phyloP scores from a whole-genome alignment of 2,888 invertebrate species.

The Andrena marginata region DNA sequence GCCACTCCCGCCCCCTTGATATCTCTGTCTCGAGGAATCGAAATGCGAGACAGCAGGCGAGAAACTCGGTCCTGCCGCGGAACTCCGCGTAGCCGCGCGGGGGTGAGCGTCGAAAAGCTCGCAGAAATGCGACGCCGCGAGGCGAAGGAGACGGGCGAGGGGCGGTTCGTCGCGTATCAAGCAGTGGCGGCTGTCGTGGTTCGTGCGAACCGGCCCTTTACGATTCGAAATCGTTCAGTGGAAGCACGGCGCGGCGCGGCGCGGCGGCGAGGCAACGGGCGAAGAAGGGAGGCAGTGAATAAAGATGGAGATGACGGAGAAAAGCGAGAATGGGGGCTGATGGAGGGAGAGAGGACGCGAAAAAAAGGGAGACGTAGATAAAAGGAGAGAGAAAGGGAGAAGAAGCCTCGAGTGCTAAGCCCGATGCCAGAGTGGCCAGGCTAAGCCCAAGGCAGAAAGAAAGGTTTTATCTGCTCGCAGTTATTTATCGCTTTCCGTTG shows the following conservation, averaged over 20 bases:
- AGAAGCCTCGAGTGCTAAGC: slow-evolving; percentile 72
- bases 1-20: slow-evolving; percentile 27
- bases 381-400: slow-evolving; percentile 23
- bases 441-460: slow-evolving; percentile 80
- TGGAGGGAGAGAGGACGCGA: slow-evolving; percentile 17
- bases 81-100: neutral
- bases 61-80: slow-evolving; percentile 20
- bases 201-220: slow-evolving; percentile 70
- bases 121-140: slow-evolving; percentile 21
- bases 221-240: slow-evolving; percentile 71
- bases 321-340: slow-evolving; percentile 15
- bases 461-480: slow-evolving; percentile 84
- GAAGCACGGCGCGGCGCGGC: slow-evolving; percentile 50
- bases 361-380: slow-evolving; percentile 32
- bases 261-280: slow-evolving; percentile 41
- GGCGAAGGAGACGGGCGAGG: too few relatives aligned
- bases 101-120: neutral
- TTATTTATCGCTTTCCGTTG: slow-evolving; percentile 85
- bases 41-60: slow-evolving; percentile 11
- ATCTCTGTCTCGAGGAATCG: slow-evolving; percentile 35
- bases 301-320: slow-evolving; percentile 34
- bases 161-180: slow-evolving; percentile 47
- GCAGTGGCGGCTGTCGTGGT: slow-evolving; percentile 67
- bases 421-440: slow-evolving; percentile 73
- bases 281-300: slow-evolving; percentile 31